Evolutionary conservation across 2,113 vertebrate species (phyloP).

Genomic region (Halichoerus grypus): DNA sequence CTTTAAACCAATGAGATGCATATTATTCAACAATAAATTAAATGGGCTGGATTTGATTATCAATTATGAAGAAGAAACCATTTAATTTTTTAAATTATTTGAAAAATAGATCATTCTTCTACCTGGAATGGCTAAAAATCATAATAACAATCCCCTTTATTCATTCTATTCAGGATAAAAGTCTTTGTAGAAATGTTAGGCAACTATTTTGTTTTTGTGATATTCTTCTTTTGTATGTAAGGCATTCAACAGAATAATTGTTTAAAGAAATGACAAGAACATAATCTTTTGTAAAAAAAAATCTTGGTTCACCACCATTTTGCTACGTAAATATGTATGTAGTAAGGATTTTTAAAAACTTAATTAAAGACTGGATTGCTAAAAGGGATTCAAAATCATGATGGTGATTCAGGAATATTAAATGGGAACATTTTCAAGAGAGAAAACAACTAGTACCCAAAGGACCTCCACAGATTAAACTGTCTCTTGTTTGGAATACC

Average conservation of each 20-base stretch:
- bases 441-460: not conserved
- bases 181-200: conserved; percentile 64
- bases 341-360: conserved; percentile 65
- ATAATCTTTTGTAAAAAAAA: conserved; percentile 70
- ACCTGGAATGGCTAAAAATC: conserved; percentile 57
- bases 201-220: conserved; percentile 67
- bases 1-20: conserved; percentile 6
- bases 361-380: conserved; percentile 76
- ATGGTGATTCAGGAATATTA: conserved; percentile 62
- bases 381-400: conserved; percentile 58
- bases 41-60: conserved; percentile 58
- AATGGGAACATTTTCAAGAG: not conserved
- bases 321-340: conserved; percentile 27
- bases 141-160: conserved; percentile 63
- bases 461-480: not conserved
- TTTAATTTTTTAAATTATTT: conserved; percentile 59
- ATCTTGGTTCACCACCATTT: conserved; percentile 61
- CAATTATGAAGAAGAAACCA: conserved; percentile 36
- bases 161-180: conserved; percentile 62
- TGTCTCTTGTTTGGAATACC: not conserved
- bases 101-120: conserved; percentile 61
- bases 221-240: conserved; percentile 58
- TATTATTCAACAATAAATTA: conserved; percentile 19
- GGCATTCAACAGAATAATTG: conserved; percentile 18
- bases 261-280: conserved; percentile 58